A percentile compares a stretch with the other conserved stretches of the same genome.
phyloP scores from a whole-genome alignment of 2,797 vertebrate species.

The Ibycter americanus region DNA sequence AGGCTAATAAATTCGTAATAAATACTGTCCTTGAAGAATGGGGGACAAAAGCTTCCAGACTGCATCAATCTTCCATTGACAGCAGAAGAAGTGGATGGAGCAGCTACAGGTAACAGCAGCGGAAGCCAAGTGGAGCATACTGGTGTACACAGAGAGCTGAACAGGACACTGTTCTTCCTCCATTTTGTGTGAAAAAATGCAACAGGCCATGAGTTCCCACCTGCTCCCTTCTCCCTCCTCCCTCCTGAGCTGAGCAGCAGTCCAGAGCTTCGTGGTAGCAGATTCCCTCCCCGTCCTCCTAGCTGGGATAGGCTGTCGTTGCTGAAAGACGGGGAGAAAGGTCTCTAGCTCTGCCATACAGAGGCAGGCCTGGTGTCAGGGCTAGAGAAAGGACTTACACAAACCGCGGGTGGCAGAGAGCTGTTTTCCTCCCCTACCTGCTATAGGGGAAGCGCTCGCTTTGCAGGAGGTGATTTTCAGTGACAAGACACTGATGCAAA shows the following conservation, averaged over 20 bases:
- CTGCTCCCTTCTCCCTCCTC: background rate
- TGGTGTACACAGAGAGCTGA: background rate
- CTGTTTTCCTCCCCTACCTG: rapidly evolving
- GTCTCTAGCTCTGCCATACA: background rate
- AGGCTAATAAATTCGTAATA: background rate
- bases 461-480: background rate
- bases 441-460: rapidly evolving
- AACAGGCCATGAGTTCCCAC: background rate
- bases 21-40: background rate
- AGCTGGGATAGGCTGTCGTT: rapidly evolving
- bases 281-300: background rate
- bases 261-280: rapidly evolving
- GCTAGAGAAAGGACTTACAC: background rate
- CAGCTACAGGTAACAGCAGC: background rate
- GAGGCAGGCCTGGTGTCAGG: background rate
- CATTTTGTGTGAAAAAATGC: rapidly evolving
- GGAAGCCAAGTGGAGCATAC: background rate
- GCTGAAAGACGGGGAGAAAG: background rate
- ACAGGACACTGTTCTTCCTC: background rate
- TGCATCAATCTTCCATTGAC: background rate
- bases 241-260: background rate
- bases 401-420: background rate
- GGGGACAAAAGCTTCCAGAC: background rate
- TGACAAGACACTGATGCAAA: background rate
- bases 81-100: background rate